A percentile compares a stretch with the other conserved stretches of the same genome.
These are phyloP conservation scores for Phrynosoma platyrhinos DNA, from an alignment of 2,113 vertebrate genomes.

Conservation along the genomic window DNA sequence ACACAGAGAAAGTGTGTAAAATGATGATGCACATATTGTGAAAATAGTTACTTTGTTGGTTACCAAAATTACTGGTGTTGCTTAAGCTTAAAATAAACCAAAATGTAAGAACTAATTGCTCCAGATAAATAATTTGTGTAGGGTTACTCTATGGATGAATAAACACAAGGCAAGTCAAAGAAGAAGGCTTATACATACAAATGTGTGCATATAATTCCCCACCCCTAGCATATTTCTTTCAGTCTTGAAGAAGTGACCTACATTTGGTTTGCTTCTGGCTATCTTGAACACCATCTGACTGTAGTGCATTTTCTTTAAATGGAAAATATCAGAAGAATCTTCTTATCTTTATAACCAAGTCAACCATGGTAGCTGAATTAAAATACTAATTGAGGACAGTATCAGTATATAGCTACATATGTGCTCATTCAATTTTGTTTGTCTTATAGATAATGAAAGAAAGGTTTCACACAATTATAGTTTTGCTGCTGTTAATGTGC, in stretches of 20 bases:
- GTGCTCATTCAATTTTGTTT: background rate
- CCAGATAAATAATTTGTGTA: background rate
- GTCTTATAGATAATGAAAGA: background rate
- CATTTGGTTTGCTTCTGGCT: conserved; percentile 71
- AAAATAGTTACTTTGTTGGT: background rate
- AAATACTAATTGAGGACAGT: background rate
- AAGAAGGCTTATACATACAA: conserved; percentile 15
- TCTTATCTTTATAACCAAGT: background rate
- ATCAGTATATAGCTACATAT: background rate
- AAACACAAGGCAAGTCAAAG: background rate
- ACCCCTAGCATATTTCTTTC: conserved; percentile 52
- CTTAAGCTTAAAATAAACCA: background rate
- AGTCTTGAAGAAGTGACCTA: conserved; percentile 72
- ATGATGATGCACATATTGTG: background rate
- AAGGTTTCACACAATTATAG: background rate
- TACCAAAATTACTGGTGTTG: background rate
- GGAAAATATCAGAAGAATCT: conserved; percentile 20
- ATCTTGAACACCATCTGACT: conserved; percentile 25
- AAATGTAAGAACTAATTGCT: background rate
- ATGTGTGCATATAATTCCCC: background rate
- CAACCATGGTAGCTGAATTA: background rate
- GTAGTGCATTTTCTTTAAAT: conserved; percentile 27
- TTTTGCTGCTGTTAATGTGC: background rate
- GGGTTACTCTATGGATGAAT: background rate
- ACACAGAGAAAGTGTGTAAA: background rate